These are phyloP conservation scores for Anabacerthia variegaticeps DNA, from an alignment of 2,797 vertebrate species.

Conservation along the genomic window DNA sequence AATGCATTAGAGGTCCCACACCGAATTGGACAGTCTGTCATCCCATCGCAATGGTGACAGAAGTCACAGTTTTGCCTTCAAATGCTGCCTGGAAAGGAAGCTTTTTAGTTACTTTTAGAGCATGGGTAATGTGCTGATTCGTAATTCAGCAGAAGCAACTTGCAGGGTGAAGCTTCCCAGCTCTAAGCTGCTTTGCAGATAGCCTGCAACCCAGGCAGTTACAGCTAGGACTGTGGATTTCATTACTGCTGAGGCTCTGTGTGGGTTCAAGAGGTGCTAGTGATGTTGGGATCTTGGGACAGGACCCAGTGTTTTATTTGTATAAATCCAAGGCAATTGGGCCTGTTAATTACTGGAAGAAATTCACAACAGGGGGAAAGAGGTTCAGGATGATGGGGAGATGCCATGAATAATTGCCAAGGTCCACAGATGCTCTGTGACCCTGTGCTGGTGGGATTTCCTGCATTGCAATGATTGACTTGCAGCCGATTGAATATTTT, in stretches of 20 bases:
- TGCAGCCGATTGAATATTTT: neutral
- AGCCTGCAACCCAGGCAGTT: neutral
- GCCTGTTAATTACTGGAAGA: constrained; percentile 28
- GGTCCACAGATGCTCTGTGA: neutral
- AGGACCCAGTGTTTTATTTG: neutral
- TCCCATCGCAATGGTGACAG: neutral
- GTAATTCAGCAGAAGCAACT: neutral
- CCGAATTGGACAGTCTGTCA: neutral
- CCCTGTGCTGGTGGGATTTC: neutral
- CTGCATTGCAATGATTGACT: neutral
- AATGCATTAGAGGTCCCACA: neutral
- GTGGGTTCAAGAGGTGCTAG: rapidly evolving
- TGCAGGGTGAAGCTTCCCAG: neutral
- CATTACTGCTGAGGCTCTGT: neutral
- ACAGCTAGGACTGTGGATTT: neutral
- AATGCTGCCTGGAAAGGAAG: constrained; percentile 5
- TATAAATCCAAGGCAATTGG: neutral
- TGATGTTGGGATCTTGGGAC: neutral
- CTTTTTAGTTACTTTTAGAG: constrained; percentile 22
- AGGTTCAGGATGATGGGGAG: neutral
- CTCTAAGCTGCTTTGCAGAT: neutral
- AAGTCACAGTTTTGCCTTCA: neutral
- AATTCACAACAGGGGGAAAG: neutral
- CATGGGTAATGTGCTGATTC: neutral
- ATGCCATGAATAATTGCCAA: neutral